A percentile compares a stretch with the other conserved stretches of the same genome.
Conservation (phyloP, 1,140 invertebrate species). For the Drosophila tani region DNA sequence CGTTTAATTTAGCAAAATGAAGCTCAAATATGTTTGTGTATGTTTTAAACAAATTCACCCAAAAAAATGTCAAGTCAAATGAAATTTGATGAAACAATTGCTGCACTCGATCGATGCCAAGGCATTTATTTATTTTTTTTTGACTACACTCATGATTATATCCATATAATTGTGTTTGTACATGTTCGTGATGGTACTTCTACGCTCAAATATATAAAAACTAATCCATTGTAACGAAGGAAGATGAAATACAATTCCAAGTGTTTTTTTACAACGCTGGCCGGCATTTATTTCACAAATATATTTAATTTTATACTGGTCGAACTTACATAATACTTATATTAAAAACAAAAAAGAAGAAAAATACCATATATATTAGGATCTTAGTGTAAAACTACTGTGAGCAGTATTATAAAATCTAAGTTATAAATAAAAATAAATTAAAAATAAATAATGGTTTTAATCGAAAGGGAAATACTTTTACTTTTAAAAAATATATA, state of each 20-base stretch:
- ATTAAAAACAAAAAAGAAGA: slow-evolving; percentile 32
- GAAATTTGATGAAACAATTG: slow-evolving; percentile 35
- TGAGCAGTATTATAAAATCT: slow-evolving; percentile 52
- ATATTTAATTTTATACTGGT: slow-evolving; percentile 47
- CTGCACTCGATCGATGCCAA: slow-evolving; percentile 19
- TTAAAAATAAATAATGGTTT: slow-evolving; percentile 33
- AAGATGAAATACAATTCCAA: slow-evolving; percentile 9
- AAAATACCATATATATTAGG: slow-evolving; percentile 50
- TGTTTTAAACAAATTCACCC: slow-evolving; percentile 15
- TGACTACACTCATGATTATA: slow-evolving; percentile 15
- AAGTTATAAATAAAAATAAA: slow-evolving; percentile 51
- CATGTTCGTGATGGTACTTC: slow-evolving; percentile 17
- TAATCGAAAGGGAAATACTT: background rate
- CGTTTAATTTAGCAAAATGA: slow-evolving; percentile 2
- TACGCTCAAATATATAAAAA: slow-evolving; percentile 34
- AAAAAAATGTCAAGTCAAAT: slow-evolving; percentile 34
- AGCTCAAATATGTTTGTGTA: slow-evolving; percentile 15
- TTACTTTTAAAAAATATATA: background rate
- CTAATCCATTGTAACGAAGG: slow-evolving; percentile 23
- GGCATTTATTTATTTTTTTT: slow-evolving; percentile 7
- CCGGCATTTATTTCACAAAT: slow-evolving; percentile 42
- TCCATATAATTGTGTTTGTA: slow-evolving; percentile 11
- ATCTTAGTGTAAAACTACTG: slow-evolving; percentile 47
- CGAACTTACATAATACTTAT: slow-evolving; percentile 52
- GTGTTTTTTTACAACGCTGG: slow-evolving; percentile 42